A percentile compares a stretch with the other conserved stretches of the same genome.
These are phyloP conservation scores for Limnodromus scolopaceus DNA, from an alignment of 2,797 vertebrate genomes.

Conservation along the genomic window DNA sequence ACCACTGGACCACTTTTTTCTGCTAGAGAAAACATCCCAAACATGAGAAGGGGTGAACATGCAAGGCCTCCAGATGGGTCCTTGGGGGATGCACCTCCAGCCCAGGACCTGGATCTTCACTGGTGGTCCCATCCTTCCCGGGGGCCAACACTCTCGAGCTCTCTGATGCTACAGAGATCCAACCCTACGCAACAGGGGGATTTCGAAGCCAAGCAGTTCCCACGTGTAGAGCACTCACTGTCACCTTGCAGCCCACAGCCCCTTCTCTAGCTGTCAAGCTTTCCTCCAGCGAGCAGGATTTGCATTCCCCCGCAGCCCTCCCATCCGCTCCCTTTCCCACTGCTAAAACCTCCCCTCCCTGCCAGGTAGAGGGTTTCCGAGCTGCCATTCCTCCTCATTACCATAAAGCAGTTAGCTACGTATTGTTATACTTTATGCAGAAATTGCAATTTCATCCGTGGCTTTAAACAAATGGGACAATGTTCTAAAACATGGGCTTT, in stretches of 20 bases:
- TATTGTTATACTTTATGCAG: constrained; percentile 18
- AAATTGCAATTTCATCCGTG: constrained; percentile 48
- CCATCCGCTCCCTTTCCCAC: fast-evolving
- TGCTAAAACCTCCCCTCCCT: not conserved
- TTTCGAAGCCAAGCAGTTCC: not conserved
- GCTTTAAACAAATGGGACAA: constrained; percentile 62
- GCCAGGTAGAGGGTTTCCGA: not conserved
- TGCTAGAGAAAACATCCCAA: not conserved
- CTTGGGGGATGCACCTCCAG: not conserved
- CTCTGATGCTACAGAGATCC: not conserved
- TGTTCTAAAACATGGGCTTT: constrained; percentile 56
- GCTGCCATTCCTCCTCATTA: constrained; percentile 27
- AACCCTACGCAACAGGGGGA: not conserved
- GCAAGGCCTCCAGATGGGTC: not conserved
- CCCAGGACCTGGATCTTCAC: not conserved
- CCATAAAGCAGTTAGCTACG: not conserved
- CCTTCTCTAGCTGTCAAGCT: not conserved
- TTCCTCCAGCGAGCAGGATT: not conserved
- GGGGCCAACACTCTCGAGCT: not conserved
- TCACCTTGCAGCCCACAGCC: not conserved
- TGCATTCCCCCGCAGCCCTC: not conserved
- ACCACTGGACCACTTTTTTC: not conserved
- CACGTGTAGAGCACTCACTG: fast-evolving
- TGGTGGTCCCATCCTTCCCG: fast-evolving
- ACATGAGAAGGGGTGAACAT: not conserved